Conservation (phyloP, 2,113 vertebrate species). For the Sylvicapra grimmia region DNA sequence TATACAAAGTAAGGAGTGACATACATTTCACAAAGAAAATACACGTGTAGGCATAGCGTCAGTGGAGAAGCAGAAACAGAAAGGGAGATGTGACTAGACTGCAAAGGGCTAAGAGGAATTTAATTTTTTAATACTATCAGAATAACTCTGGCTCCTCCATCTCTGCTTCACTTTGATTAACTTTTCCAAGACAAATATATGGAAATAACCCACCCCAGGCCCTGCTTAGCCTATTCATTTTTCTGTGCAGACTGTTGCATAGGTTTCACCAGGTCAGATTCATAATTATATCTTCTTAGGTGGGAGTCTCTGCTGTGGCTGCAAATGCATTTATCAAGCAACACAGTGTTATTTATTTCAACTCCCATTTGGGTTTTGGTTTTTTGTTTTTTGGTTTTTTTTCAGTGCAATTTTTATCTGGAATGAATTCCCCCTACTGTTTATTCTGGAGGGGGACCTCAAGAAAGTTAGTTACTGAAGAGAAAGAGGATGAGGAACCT, state of each 20-base stretch:
- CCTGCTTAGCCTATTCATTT: not conserved
- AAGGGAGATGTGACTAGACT: not conserved
- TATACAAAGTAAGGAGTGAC: not conserved
- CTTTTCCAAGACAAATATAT: not conserved
- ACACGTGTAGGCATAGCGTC: not conserved
- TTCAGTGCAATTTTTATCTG: not conserved
- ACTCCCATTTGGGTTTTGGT: not conserved
- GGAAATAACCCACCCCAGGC: not conserved
- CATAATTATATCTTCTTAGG: not conserved
- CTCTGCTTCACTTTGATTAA: not conserved
- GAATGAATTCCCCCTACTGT: not conserved
- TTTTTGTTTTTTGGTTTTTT: not conserved
- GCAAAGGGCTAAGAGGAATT: not conserved
- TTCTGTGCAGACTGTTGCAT: accelerated
- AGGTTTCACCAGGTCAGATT: not conserved
- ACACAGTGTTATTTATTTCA: not conserved
- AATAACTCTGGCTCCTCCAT: not conserved
- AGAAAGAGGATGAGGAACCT: not conserved
- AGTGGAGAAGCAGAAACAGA: accelerated
- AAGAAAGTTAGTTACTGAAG: slow-evolving; percentile 3
- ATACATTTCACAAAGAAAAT: not conserved
- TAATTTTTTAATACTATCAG: not conserved
- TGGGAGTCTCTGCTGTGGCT: accelerated
- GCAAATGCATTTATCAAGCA: not conserved
- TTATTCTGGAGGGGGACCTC: not conserved